Base-by-base conservation (phyloP, 1,140 invertebrate genomes). In the Hyles vespertilio region DNA sequence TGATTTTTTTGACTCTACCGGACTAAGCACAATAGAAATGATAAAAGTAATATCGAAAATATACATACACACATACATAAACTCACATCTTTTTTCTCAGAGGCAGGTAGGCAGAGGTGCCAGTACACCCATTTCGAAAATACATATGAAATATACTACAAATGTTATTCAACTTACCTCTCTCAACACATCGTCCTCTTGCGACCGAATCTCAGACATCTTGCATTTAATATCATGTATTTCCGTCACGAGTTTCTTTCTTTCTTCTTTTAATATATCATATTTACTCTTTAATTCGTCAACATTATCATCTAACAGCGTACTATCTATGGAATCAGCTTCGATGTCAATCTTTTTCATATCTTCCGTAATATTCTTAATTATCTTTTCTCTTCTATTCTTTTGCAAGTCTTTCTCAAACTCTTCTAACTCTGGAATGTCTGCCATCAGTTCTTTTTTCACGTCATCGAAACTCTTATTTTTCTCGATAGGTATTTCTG, bases 111-210 rank as follows among this genome's bases (percentile, higher is more conserved):
- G 22, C 22, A 22, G 22, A 22, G 22, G 22, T 22, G 1, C 22
- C 22, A 22, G 22, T 0, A 22, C 22, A 2, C 22, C 22, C 22
- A 22, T 22, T 22, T 22, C 22, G 22, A 2, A 22, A 22, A 22
- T 22, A 22, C 22, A 22, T 22, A 22, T 0, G 22, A 22, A 22
- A 22, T 22, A 22, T 22, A 22, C 22, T 22, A 22, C 22, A 22
- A 22, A 22, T 22, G 0, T 22, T 22, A 2, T 22, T 22, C 22
- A 22, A 72, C 72, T 79, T 86, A 96, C 95, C 92, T 96, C 95
- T 91, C 94, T 90, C 40, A 94, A 91, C 22, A 95, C 93, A 84
- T 97, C 95, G 78, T 95, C 94, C 74, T 96, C 94, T 74, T 96
- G 95, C 22, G 91, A 92, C 73, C 96, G 94, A 52, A 96, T 93